These are phyloP conservation scores for Sardina pilchardus DNA, from an alignment of 2,113 vertebrate genomes.

Conservation along the genomic window DNA sequence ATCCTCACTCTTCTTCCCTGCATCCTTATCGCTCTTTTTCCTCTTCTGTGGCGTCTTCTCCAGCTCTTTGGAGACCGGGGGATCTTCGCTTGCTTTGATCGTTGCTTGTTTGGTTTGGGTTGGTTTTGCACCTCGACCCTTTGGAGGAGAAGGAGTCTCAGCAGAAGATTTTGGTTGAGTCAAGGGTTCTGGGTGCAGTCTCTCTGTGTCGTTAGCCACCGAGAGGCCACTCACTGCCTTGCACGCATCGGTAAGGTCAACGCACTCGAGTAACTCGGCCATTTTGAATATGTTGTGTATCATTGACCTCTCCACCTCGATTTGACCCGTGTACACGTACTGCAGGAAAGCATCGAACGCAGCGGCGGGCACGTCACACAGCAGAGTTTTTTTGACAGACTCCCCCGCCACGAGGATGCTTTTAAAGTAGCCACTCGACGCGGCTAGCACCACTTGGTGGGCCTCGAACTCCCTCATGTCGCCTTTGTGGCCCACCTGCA, in stretches of 20 bases:
- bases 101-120: neutral
- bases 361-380: conserved; percentile 75
- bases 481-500: conserved; percentile 85
- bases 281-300: conserved; percentile 79
- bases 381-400: conserved; percentile 67
- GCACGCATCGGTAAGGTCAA: conserved; percentile 52
- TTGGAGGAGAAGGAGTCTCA: neutral
- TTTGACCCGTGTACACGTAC: conserved; percentile 88
- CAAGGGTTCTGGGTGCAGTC: neutral
- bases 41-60: conserved; percentile 28
- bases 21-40: conserved; percentile 4
- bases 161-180: neutral
- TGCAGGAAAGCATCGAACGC: conserved; percentile 89
- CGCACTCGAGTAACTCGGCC: conserved; percentile 84
- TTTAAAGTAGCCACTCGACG: conserved; percentile 93
- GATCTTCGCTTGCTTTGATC: conserved; percentile 36
- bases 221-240: neutral
- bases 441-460: conserved; percentile 89
- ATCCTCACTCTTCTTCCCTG: too few species aligned
- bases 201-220: neutral
- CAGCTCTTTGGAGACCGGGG: conserved; percentile 22
- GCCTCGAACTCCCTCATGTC: conserved; percentile 83
- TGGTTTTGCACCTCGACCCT: neutral
- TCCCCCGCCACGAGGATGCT: conserved; percentile 80
- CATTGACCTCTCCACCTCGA: conserved; percentile 79